Percentiles rank a stretch among this genome's conserved stretches.
These are phyloP conservation scores for Madoqua kirkii DNA, from an alignment of 2,113 vertebrate species.

Conservation along the genomic window DNA sequence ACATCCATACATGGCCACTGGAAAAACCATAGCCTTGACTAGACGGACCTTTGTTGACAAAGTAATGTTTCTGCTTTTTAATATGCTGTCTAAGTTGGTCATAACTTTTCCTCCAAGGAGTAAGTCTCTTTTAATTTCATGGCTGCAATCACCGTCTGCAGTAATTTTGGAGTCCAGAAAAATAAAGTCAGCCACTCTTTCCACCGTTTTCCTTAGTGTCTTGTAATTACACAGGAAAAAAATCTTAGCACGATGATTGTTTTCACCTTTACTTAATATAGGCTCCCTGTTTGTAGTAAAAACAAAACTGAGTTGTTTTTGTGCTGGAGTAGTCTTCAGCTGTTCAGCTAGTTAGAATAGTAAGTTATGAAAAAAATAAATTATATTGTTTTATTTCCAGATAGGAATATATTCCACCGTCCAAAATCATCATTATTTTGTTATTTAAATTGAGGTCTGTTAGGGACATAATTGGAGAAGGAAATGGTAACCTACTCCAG, in stretches of 20 bases:
- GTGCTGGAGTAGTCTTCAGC: background rate
- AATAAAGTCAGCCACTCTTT: background rate
- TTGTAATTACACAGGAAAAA: background rate
- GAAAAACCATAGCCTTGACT: too few species aligned
- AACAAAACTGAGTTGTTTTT: background rate
- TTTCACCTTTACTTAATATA: background rate
- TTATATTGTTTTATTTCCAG: background rate
- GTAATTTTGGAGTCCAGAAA: background rate
- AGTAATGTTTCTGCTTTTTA: background rate
- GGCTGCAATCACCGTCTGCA: background rate
- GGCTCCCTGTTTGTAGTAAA: background rate
- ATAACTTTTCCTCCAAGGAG: background rate
- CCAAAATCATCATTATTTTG: background rate
- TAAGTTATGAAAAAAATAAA: background rate
- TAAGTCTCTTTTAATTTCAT: background rate
- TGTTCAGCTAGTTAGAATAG: background rate
- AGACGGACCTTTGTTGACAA: too few species aligned
- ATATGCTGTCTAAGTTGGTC: background rate
- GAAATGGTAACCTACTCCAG: too few species aligned
- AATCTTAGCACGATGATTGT: background rate
- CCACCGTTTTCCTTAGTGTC: background rate
- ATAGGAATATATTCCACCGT: background rate
- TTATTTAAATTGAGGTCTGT: background rate
- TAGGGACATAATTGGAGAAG: background rate
- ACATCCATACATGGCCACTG: too few species aligned